phyloP scores from a whole-genome alignment of 2,888 invertebrate species.

The Drosophila eohydei region DNA sequence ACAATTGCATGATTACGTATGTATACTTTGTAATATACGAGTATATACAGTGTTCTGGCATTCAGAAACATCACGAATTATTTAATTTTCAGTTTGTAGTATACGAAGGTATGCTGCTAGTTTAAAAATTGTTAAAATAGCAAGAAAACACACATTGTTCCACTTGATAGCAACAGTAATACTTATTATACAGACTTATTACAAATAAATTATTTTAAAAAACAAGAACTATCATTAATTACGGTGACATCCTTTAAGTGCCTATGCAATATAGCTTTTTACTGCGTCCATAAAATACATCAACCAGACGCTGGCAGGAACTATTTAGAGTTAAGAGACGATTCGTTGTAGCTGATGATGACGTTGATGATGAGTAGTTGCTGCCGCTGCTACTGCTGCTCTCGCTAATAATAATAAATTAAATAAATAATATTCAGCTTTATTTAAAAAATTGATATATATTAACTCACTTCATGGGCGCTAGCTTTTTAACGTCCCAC shows the following conservation, averaged over 20 bases:
- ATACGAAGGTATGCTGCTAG: conserved; percentile 33
- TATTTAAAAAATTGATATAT: fast-evolving
- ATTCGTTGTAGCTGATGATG: conserved; percentile 78
- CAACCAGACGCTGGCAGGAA: conserved; percentile 80
- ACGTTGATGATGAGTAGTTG: conserved; percentile 49
- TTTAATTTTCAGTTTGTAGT: conserved; percentile 7
- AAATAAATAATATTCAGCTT: not conserved
- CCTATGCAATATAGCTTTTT: conserved; percentile 82
- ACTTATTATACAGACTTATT: conserved; percentile 78
- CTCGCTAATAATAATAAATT: conserved; percentile 54
- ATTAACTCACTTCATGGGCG: conserved; percentile 65
- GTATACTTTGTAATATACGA: conserved; percentile 29
- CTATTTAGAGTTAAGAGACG: conserved; percentile 77
- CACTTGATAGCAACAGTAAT: conserved; percentile 77
- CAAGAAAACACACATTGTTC: conserved; percentile 54
- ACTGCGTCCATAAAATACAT: conserved; percentile 81
- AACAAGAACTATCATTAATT: conserved; percentile 53
- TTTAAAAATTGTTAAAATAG: conserved; percentile 25
- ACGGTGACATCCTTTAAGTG: conserved; percentile 49
- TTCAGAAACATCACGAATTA: conserved; percentile 41
- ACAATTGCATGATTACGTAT: conserved; percentile 20
- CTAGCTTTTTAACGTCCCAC: conserved; percentile 86
- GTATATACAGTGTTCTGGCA: conserved; percentile 25
- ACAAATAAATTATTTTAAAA: conserved; percentile 80
- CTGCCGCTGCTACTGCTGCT: conserved; percentile 39